These are phyloP conservation scores for Agrochola circellaris DNA, from an alignment of 2,888 invertebrate genomes.

Conservation along the genomic window DNA sequence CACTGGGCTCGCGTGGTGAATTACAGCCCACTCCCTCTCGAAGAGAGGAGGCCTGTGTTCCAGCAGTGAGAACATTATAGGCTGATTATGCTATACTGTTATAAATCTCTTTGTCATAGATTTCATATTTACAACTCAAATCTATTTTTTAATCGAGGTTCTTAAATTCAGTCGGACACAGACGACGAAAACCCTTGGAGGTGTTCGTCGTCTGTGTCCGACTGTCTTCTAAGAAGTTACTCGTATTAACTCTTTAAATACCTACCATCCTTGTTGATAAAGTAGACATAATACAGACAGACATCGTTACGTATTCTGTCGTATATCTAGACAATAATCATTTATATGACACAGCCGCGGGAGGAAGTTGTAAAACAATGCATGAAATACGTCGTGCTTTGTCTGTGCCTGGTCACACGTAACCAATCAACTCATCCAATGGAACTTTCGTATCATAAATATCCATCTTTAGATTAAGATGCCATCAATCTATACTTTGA, in stretches of 20 bases:
- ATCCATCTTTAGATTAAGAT: constrained; percentile 21
- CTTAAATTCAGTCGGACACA: too few relatives aligned
- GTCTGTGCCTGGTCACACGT: constrained; percentile 65
- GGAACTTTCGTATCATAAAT: constrained; percentile 41
- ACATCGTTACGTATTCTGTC: constrained; percentile 3
- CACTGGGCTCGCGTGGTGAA: too few relatives aligned
- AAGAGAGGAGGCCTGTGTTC: too few relatives aligned
- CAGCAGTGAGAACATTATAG: too few relatives aligned
- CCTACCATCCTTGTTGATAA: background rate
- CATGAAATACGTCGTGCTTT: constrained; percentile 60
- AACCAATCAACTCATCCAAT: constrained; percentile 53
- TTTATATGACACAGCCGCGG: constrained; percentile 24
- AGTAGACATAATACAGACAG: constrained; percentile 19
- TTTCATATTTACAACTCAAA: too few relatives aligned
- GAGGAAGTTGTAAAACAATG: constrained; percentile 52
- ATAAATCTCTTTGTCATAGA: too few relatives aligned
- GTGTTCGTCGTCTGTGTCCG: too few relatives aligned
- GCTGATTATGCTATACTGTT: too few relatives aligned
- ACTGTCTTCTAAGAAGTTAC: background rate
- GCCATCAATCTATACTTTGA: background rate
- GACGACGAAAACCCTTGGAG: too few relatives aligned
- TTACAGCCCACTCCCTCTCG: too few relatives aligned
- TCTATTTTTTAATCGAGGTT: too few relatives aligned
- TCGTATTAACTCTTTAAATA: constrained; percentile 2
- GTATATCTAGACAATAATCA: constrained; percentile 9